phyloP scores from a whole-genome alignment of 2,113 vertebrate species.

The Eptatretus burgeri region DNA sequence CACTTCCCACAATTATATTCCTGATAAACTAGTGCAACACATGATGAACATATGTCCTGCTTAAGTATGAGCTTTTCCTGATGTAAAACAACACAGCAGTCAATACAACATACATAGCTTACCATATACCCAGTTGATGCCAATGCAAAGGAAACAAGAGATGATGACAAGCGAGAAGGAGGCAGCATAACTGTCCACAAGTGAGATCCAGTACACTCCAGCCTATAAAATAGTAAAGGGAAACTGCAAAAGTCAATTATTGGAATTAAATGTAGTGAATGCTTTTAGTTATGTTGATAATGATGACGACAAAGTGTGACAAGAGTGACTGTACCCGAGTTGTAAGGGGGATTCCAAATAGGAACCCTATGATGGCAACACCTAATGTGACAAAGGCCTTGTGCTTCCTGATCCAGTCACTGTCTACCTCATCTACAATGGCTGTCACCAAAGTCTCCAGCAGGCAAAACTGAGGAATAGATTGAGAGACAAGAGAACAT shows the following conservation, averaged over 20 bases:
- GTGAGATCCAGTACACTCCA: constrained; percentile 79
- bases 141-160: constrained; percentile 91
- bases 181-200: constrained; percentile 94
- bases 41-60: too few species aligned
- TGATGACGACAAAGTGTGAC: too few species aligned
- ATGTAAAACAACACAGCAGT: not conserved
- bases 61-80: too few species aligned
- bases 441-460: constrained; percentile 80
- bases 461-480: constrained; percentile 40
- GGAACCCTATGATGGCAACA: constrained; percentile 48
- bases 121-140: constrained; percentile 92
- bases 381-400: constrained; percentile 53
- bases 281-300: too few species aligned
- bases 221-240: constrained; percentile 21
- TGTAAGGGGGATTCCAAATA: constrained; percentile 61
- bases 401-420: constrained; percentile 65
- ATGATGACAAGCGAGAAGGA: constrained; percentile 90
- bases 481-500: too few species aligned
- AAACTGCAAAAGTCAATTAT: too few species aligned
- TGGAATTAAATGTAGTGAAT: too few species aligned
- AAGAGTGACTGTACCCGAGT: constrained; percentile 27
- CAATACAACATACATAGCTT: constrained; percentile 14
- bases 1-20: too few species aligned
- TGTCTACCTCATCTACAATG: constrained; percentile 75
- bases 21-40: not conserved